phyloP scores from a whole-genome alignment of 2,113 vertebrate genomes.

The Danionella cerebrum region DNA sequence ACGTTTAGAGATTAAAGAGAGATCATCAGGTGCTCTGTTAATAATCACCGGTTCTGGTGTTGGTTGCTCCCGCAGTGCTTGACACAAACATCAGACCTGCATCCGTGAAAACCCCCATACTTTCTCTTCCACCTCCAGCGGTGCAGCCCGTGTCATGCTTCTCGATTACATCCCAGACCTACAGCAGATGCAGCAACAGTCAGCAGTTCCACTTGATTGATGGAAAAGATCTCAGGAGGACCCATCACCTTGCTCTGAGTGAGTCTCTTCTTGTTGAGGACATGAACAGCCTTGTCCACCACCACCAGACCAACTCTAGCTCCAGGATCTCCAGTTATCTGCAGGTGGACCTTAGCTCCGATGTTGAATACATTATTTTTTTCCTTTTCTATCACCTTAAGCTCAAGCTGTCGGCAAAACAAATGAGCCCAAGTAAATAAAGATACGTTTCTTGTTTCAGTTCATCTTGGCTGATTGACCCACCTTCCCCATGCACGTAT shows the following conservation, averaged over 20 bases:
- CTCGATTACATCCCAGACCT: constrained; percentile 61
- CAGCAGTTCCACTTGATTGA: not conserved
- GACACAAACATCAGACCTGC: constrained; percentile 55
- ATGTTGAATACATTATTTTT: constrained; percentile 22
- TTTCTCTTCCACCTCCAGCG: constrained; percentile 51
- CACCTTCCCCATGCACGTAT: constrained; percentile 59
- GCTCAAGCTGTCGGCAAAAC: constrained; percentile 35
- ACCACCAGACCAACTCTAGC: constrained; percentile 56
- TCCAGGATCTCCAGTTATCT: constrained; percentile 54
- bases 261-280: constrained; percentile 55
- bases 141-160: constrained; percentile 58
- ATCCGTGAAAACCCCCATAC: constrained; percentile 56
- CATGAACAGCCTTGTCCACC: constrained; percentile 57
- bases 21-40: no score
- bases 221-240: not conserved
- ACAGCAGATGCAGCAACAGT: not conserved
- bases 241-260: constrained; percentile 55
- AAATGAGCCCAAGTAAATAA: not conserved
- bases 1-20: no score
- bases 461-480: not conserved
- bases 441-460: not conserved
- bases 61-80: constrained; percentile 39
- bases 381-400: constrained; percentile 15
- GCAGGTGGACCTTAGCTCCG: constrained; percentile 21
- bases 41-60: constrained; percentile 44